Evolutionary conservation across 2,113 vertebrate species (phyloP).

Genomic region (Anhinga rufa): DNA sequence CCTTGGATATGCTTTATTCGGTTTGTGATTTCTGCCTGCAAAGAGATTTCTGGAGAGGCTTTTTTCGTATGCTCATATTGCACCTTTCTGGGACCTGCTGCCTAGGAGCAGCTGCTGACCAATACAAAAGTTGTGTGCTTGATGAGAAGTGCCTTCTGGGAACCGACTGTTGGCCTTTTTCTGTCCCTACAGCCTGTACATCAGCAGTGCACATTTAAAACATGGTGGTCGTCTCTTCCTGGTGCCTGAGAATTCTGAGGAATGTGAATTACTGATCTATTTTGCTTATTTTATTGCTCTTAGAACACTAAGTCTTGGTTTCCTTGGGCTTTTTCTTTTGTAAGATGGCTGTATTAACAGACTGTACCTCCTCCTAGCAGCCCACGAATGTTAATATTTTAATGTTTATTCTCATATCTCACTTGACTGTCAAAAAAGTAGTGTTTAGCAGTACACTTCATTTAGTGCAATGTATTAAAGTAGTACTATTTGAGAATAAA

Average conservation of each 20-base stretch:
- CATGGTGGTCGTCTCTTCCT: neutral
- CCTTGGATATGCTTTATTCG: neutral
- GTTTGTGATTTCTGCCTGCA: neutral
- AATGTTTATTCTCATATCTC: neutral
- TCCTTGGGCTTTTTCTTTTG: neutral
- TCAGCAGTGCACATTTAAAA: constrained; percentile 2
- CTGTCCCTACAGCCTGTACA: neutral
- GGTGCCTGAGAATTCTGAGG: neutral
- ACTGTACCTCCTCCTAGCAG: neutral
- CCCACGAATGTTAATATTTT: neutral
- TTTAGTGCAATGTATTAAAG: neutral
- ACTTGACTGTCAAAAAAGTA: neutral
- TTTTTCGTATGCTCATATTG: neutral
- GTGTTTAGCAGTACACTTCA: neutral
- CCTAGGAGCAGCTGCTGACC: neutral
- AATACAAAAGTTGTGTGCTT: neutral
- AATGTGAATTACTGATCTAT: neutral
- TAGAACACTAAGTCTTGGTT: neutral
- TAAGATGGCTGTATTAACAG: neutral
- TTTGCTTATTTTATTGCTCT: neutral
- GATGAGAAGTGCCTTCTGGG: constrained; percentile 32
- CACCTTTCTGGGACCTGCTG: neutral
- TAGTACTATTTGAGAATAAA: neutral
- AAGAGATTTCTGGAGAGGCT: neutral
- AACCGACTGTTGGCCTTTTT: neutral